Evolutionary conservation across 2,888 invertebrate genomes (phyloP).

Genomic region (Arge pagana): DNA sequence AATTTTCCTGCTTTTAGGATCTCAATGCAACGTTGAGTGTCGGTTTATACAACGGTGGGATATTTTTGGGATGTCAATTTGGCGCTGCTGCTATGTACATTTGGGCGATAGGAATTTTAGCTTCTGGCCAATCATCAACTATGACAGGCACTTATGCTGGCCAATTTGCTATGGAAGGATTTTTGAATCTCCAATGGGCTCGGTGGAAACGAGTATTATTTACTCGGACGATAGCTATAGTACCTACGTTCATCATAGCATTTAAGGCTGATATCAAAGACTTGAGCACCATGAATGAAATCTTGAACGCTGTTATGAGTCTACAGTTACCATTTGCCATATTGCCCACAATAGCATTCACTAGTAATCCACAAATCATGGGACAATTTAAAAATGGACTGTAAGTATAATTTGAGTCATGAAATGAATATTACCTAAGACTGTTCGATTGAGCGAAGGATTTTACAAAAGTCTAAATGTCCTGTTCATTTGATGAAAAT

Average conservation of each 20-base stretch:
- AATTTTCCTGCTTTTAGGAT: slow-evolving; percentile 28
- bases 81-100: slow-evolving; percentile 80
- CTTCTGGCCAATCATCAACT: slow-evolving; percentile 83
- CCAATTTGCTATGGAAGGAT: slow-evolving; percentile 89
- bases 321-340: slow-evolving; percentile 87
- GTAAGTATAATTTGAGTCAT: no score
- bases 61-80: slow-evolving; percentile 77
- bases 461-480: not conserved
- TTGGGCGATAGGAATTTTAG: slow-evolving; percentile 82
- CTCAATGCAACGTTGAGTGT: slow-evolving; percentile 63
- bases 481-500: no score
- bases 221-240: slow-evolving; percentile 82
- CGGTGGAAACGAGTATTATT: slow-evolving; percentile 86
- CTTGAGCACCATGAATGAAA: slow-evolving; percentile 81
- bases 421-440: not conserved
- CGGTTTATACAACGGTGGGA: slow-evolving; percentile 75
- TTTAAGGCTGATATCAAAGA: slow-evolving; percentile 70
- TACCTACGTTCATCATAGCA: slow-evolving; percentile 73
- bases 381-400: slow-evolving; percentile 81
- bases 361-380: slow-evolving; percentile 79
- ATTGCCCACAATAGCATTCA: slow-evolving; percentile 84
- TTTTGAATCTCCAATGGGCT: slow-evolving; percentile 82
- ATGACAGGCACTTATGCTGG: slow-evolving; percentile 85
- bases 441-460: not conserved
- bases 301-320: slow-evolving; percentile 85